Evolutionary conservation across 2,888 invertebrate genomes (phyloP), one percentile per base, ranked within the genome.

Genomic region (Zygogramma bicolorata): DNA sequence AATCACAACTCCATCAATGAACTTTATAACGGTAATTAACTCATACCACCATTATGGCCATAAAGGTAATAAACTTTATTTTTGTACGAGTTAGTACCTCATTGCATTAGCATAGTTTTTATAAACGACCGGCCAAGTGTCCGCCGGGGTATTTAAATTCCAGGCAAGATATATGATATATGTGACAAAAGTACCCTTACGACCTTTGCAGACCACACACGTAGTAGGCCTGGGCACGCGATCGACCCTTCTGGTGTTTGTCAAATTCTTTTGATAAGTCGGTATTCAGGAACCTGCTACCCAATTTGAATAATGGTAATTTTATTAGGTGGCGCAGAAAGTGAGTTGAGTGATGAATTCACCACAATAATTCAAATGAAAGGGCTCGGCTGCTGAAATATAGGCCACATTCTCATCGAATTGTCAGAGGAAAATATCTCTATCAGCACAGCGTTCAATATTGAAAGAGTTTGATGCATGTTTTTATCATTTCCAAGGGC

Each of bases 271-370:
- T 22, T 42, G 62, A 69, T 69, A 69, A 57, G 40, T 53, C 7
- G 68, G 38, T 38, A 57, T 69, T 62, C 40, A 25, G 68, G 62
- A 57, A 63, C 62, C 40, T 38, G 27, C 49, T 40, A 57, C 57
- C 53, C 46, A 62, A 69, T 69, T 69, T 69, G 68, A 69, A 69
- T 69, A 69, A 69, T 63, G 62, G 68, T 63, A 69, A 69, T 69
- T 69, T 69, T 69, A 69, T 69, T 69, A 69, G 63, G 63, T 63
- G 63, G 29, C 27, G 63, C 27, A 46, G 46, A 63, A 18, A 63
- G 46, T 27, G 1, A 20, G 3, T 27, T 4, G 29, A 29, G 29
- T 46, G 63, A 63, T 63, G 10, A 27, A 53, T 53, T 53, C 27
- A 27, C 15, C 3, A 22, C 53, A 25, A 18, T 63, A 29, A 63